Conservation (phyloP, 2,113 vertebrate genomes). For the Uria lomvia region DNA sequence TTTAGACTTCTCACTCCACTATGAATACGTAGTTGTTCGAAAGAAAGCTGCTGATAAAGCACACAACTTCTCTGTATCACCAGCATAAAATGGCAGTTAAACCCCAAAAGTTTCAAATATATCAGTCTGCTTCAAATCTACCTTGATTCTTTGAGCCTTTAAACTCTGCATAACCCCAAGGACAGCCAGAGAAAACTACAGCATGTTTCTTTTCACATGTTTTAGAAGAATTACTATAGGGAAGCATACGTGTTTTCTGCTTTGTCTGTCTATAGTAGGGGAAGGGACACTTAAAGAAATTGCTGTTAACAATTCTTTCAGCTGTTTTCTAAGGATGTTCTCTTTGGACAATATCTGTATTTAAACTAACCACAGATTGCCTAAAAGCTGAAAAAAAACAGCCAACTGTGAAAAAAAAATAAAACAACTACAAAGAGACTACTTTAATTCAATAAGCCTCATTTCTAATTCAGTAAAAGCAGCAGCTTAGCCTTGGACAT, state of each 20-base stretch:
- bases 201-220: fast-evolving
- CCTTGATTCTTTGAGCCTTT: background rate
- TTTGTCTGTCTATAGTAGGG: constrained; percentile 2
- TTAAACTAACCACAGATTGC: background rate
- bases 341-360: background rate
- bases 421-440: background rate
- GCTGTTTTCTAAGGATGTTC: background rate
- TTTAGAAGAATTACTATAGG: background rate
- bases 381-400: background rate
- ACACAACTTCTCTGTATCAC: background rate
- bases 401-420: background rate
- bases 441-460: background rate
- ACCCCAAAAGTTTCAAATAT: background rate
- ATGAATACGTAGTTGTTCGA: background rate
- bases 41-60: background rate
- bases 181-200: background rate
- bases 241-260: background rate
- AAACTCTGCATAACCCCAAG: background rate
- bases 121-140: background rate
- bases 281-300: background rate
- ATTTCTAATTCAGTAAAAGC: background rate
- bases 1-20: background rate
- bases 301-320: constrained; percentile 11
- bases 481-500: background rate
- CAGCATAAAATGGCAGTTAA: background rate